A percentile compares a stretch with the other conserved stretches of the same genome.
Evolutionary conservation across 2,113 vertebrate genomes (phyloP).

Genomic region (Paratilapia polleni): DNA sequence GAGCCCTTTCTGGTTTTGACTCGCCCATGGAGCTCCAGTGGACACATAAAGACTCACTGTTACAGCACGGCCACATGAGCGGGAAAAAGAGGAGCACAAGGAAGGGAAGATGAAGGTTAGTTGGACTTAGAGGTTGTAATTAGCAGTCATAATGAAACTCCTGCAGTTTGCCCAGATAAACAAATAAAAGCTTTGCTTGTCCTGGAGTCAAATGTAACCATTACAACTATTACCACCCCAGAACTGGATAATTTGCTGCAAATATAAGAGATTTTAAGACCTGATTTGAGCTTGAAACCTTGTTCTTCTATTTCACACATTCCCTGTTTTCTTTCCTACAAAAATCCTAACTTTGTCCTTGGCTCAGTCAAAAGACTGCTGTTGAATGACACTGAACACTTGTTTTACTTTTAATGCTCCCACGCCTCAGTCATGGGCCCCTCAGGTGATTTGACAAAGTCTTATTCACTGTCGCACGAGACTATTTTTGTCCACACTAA

Average conservation of each 20-base stretch:
- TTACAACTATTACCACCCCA: not conserved
- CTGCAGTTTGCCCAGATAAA: constrained; percentile 1
- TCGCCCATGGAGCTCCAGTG: constrained; percentile 51
- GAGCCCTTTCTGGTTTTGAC: constrained; percentile 72
- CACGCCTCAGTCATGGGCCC: constrained; percentile 36
- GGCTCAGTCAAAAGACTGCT: constrained; percentile 54
- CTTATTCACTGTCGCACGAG: constrained; percentile 49
- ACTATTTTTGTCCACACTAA: constrained; percentile 58
- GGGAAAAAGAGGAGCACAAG: constrained; percentile 34
- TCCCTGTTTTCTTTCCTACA: constrained; percentile 23
- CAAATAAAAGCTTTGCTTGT: not conserved
- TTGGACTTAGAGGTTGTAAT: not conserved
- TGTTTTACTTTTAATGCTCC: constrained; percentile 61
- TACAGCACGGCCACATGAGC: constrained; percentile 54
- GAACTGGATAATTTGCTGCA: not conserved
- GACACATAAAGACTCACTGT: constrained; percentile 74
- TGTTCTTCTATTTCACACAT: constrained; percentile 28
- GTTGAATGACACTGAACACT: constrained; percentile 53
- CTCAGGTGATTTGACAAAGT: constrained; percentile 56
- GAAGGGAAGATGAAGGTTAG: constrained; percentile 27
- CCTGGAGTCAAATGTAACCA: not conserved
- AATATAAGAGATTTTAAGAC: not conserved
- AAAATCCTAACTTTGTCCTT: not conserved
- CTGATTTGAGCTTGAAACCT: not conserved
- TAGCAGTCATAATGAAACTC: constrained; percentile 8